Evolutionary conservation across 1,140 invertebrate genomes (phyloP).

Genomic region (Drosophila lacertosa): DNA sequence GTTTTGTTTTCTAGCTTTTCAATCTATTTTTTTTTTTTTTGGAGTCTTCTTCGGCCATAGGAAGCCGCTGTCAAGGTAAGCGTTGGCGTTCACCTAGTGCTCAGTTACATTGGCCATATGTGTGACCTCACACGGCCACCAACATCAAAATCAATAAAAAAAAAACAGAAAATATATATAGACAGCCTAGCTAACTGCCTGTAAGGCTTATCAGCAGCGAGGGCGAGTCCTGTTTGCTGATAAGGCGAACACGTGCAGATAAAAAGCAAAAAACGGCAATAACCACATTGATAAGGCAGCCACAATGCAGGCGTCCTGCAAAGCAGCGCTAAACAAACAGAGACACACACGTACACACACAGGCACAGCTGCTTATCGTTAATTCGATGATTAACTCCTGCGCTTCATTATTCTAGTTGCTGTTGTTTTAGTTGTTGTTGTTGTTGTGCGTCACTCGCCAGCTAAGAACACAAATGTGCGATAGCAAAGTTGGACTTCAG

Average conservation of each 20-base stretch:
- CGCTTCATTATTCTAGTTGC: conserved; percentile 6
- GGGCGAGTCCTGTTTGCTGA: conserved; percentile 29
- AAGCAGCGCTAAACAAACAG: conserved; percentile 13
- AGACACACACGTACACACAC: conserved; percentile 5
- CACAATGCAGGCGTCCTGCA: conserved; percentile 35
- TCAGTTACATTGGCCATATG: conserved; percentile 30
- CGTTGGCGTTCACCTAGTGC: conserved; percentile 10
- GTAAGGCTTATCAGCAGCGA: conserved; percentile 19
- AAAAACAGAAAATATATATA: conserved; percentile 27
- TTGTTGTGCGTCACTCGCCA: conserved; percentile 13
- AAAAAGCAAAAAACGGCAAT: conserved; percentile 38
- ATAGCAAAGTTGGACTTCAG: conserved; percentile 22
- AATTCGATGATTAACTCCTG: conserved; percentile 39
- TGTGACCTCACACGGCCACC: conserved; percentile 18
- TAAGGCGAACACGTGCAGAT: conserved; percentile 25
- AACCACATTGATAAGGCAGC: conserved; percentile 21
- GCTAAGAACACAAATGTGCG: neutral
- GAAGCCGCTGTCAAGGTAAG: conserved; percentile 49
- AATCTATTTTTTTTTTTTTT: neutral
- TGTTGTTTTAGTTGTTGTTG: conserved; percentile 10
- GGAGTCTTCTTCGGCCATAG: conserved; percentile 19
- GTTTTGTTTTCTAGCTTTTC: conserved; percentile 41
- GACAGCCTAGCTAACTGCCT: conserved; percentile 6
- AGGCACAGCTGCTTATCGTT: conserved; percentile 34
- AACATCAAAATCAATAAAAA: conserved; percentile 1